phyloP scores from a whole-genome alignment of 2,888 invertebrate species.

The Abscondita cerata region DNA sequence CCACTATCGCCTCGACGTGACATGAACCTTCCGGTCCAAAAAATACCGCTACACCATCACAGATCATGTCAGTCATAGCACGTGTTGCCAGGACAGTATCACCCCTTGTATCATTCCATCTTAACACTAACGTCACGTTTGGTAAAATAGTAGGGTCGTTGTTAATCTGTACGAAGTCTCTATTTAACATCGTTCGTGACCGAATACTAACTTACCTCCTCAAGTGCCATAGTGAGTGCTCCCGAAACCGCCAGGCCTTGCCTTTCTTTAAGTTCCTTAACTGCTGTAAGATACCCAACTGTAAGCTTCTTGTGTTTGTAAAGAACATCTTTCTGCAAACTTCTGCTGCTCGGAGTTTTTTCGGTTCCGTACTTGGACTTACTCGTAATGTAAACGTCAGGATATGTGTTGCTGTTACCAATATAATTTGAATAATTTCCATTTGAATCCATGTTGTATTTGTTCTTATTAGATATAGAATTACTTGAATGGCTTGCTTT shows the following conservation, averaged over 20 bases:
- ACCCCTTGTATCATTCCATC: conserved; percentile 86
- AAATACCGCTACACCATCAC: conserved; percentile 87
- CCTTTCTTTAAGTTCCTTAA: conserved; percentile 76
- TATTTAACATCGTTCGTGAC: conserved; percentile 14
- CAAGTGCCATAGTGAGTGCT: conserved; percentile 87
- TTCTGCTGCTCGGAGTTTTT: conserved; percentile 43
- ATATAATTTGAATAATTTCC: conserved; percentile 25
- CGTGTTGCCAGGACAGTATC: conserved; percentile 84
- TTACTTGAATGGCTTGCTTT: conserved; percentile 26
- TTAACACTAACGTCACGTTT: conserved; percentile 73
- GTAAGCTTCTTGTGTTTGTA: conserved; percentile 69
- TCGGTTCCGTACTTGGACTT: conserved; percentile 17
- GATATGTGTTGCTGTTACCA: conserved; percentile 9
- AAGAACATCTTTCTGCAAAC: conserved; percentile 59
- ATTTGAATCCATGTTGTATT: conserved; percentile 36
- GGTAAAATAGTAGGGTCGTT: conserved; percentile 72
- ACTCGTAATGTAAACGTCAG: conserved; percentile 27
- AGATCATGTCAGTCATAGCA: conserved; percentile 89
- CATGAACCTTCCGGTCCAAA: conserved; percentile 96
- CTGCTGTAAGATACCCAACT: conserved; percentile 86
- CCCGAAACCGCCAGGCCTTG: conserved; percentile 90
- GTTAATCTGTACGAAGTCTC: conserved; percentile 67
- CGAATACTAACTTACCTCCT: conserved; percentile 66
- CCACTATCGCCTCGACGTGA: conserved; percentile 92
- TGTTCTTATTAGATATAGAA: conserved; percentile 35